These are phyloP conservation scores for Acronicta psi DNA, from an alignment of 2,888 invertebrate species.

Conservation along the genomic window DNA sequence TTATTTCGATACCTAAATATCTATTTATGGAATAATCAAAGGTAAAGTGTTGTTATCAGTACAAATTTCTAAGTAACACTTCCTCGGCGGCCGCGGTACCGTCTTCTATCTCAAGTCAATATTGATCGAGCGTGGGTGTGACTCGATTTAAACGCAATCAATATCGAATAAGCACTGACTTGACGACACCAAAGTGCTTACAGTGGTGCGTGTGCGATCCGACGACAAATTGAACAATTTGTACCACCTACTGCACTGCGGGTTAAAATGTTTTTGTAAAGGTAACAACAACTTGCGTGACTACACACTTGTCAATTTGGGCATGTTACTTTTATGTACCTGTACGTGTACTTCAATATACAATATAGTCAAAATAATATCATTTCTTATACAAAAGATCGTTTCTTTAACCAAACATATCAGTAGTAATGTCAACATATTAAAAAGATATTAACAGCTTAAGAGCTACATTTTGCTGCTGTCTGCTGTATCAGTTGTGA, in stretches of 20 bases:
- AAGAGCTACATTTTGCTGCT: not conserved
- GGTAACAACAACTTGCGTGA: constrained; percentile 24
- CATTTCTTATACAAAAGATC: constrained; percentile 4
- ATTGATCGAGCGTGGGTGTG: constrained; percentile 84
- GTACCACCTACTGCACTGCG: constrained; percentile 47
- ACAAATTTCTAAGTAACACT: constrained; percentile 84
- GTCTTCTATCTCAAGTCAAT: constrained; percentile 80
- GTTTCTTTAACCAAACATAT: constrained; percentile 8
- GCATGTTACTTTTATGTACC: constrained; percentile 37
- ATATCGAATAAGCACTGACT: constrained; percentile 70
- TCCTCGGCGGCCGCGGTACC: constrained; percentile 69
- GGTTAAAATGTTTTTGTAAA: constrained; percentile 49
- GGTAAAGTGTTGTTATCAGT: constrained; percentile 77
- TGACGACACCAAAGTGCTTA: constrained; percentile 68
- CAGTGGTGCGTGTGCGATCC: constrained; percentile 60
- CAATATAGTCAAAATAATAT: constrained; percentile 21
- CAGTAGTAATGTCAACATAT: constrained; percentile 24
- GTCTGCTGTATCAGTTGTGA: constrained; percentile 1
- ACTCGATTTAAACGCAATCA: constrained; percentile 81
- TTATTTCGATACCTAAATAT: constrained; percentile 46
- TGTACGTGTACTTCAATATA: constrained; percentile 14
- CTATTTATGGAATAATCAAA: constrained; percentile 63
- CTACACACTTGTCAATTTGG: constrained; percentile 40
- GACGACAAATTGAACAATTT: constrained; percentile 61
- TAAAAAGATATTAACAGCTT: constrained; percentile 11